These are phyloP conservation scores for Meriones psammophilus DNA, from an alignment of 2,797 vertebrate species.

Conservation along the genomic window DNA sequence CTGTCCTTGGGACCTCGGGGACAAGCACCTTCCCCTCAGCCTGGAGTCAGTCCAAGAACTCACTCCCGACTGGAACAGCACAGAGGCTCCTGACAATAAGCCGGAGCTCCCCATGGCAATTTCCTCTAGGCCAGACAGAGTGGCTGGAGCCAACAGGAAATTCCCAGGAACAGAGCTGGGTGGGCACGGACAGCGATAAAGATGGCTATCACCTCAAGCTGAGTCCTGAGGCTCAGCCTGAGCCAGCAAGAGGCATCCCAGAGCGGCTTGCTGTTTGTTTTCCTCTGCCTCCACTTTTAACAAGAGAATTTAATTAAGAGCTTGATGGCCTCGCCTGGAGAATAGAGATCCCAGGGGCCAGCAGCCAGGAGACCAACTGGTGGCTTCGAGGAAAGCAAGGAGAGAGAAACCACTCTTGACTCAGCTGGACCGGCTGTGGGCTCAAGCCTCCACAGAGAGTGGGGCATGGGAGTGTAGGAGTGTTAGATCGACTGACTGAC, in stretches of 20 bases:
- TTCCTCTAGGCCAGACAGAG: slow-evolving; percentile 73
- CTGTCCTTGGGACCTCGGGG: background rate
- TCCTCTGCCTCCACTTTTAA: slow-evolving; percentile 47
- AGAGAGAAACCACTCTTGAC: background rate
- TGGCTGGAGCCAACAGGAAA: slow-evolving; percentile 74
- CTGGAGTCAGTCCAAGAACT: background rate
- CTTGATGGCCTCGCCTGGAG: slow-evolving; percentile 17
- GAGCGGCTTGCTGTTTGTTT: slow-evolving; percentile 66
- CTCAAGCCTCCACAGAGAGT: slow-evolving; percentile 3
- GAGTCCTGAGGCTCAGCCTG: background rate
- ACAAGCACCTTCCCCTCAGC: background rate
- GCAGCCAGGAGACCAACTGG: background rate
- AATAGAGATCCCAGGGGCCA: slow-evolving; percentile 52
- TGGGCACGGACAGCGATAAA: background rate
- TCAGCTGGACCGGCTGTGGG: background rate
- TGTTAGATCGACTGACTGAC: background rate
- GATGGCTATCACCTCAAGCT: slow-evolving; percentile 69
- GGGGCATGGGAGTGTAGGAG: background rate
- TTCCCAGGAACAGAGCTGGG: slow-evolving; percentile 35
- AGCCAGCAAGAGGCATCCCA: background rate
- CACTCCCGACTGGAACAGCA: background rate
- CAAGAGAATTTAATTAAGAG: slow-evolving; percentile 80
- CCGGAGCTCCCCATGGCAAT: slow-evolving; percentile 37
- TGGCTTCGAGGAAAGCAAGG: background rate
- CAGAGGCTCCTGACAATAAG: slow-evolving; percentile 35